phyloP scores from a whole-genome alignment of 2,888 invertebrate genomes.

The Acleris emargana region DNA sequence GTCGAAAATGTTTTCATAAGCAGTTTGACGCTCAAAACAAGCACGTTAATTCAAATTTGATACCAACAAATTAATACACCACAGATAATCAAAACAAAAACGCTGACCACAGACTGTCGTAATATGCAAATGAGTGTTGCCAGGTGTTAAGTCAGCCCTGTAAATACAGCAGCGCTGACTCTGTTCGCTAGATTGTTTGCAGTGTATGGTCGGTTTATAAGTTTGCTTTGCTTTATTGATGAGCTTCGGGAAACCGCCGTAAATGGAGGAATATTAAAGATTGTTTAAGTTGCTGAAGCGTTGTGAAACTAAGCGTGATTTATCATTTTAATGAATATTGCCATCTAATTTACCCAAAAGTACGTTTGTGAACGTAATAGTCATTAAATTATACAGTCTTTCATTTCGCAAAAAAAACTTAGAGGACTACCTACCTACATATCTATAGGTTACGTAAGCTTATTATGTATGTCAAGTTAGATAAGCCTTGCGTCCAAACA shows the following conservation, averaged over 20 bases:
- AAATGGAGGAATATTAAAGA: constrained; percentile 23
- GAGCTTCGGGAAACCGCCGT: constrained; percentile 47
- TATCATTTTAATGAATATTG: too few relatives aligned
- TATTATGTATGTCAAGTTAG: too few relatives aligned
- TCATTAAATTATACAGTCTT: too few relatives aligned
- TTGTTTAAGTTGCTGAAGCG: too few relatives aligned
- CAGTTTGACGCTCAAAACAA: background rate
- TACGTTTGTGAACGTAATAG: too few relatives aligned
- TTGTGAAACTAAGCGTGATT: too few relatives aligned
- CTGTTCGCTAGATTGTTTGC: constrained; percentile 46
- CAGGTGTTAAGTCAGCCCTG: constrained; percentile 24
- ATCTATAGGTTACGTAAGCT: too few relatives aligned
- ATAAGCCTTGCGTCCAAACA: too few relatives aligned
- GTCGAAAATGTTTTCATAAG: background rate
- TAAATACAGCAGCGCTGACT: constrained; percentile 40
- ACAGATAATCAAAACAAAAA: constrained; percentile 32
- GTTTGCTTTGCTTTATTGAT: constrained; percentile 57
- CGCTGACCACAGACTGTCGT: constrained; percentile 43
- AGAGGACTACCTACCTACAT: too few relatives aligned
- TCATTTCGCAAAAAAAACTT: too few relatives aligned
- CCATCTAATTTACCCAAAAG: too few relatives aligned
- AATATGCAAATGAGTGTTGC: constrained; percentile 46
- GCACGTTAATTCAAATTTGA: constrained; percentile 1
- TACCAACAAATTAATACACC: constrained; percentile 9
- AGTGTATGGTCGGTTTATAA: constrained; percentile 43